Evolutionary conservation across 2,888 invertebrate species (phyloP).

Genomic region (Sisyra terminalis): DNA sequence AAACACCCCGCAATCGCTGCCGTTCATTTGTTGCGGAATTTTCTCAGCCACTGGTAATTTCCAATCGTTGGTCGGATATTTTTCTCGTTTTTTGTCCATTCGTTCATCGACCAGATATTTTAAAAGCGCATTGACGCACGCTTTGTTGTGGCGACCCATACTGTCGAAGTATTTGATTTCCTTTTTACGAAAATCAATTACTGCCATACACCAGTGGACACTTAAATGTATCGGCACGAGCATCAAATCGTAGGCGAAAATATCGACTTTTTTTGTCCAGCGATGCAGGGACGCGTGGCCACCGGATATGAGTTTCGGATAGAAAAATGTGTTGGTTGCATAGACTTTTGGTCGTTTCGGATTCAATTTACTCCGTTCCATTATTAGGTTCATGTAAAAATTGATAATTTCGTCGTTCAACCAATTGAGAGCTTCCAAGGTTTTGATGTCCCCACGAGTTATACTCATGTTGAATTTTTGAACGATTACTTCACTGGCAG

Average conservation of each 20-base stretch:
- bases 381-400: conserved; percentile 88
- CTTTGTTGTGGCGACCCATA: conserved; percentile 68
- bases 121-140: conserved; percentile 52
- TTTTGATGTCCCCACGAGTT: conserved; percentile 63
- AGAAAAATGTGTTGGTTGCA: conserved; percentile 92
- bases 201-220: conserved; percentile 92
- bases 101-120: conserved; percentile 73
- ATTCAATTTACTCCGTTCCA: conserved; percentile 49
- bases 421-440: conserved; percentile 75
- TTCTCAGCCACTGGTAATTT: conserved; percentile 47
- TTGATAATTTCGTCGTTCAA: conserved; percentile 94
- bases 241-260: conserved; percentile 73
- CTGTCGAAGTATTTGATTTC: conserved; percentile 78
- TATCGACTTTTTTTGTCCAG: conserved; percentile 84
- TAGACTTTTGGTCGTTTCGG: conserved; percentile 37
- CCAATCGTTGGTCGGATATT: conserved; percentile 56
- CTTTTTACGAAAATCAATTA: conserved; percentile 63
- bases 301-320: conserved; percentile 60
- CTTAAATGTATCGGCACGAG: conserved; percentile 86
- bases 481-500: conserved; percentile 46
- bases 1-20: conserved; percentile 96
- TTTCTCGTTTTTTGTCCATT: conserved; percentile 66
- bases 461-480: conserved; percentile 44
- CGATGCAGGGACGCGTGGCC: conserved; percentile 69
- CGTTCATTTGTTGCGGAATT: conserved; percentile 92